Evolutionary conservation across 1,140 invertebrate genomes (phyloP).

Genomic region (Cotesia typhae): DNA sequence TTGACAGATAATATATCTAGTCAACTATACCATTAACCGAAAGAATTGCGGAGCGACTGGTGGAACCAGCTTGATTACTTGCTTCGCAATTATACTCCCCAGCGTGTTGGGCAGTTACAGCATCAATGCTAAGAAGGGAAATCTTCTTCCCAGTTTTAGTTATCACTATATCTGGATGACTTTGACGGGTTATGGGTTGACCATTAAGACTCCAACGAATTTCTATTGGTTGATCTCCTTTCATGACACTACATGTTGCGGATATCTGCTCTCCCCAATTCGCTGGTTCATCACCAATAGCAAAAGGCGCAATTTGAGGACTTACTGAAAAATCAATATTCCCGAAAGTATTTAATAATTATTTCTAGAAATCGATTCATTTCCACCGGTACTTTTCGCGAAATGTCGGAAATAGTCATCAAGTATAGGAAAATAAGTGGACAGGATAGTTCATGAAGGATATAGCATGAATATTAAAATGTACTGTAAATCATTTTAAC

Average conservation of each 20-base stretch:
- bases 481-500: not conserved
- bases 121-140: conserved; percentile 72
- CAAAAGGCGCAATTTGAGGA: conserved; percentile 71
- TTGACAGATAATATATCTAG: not conserved
- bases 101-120: conserved; percentile 66
- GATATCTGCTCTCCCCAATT: conserved; percentile 71
- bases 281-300: conserved; percentile 69
- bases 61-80: conserved; percentile 68
- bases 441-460: not conserved
- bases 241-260: conserved; percentile 69
- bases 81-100: conserved; percentile 72
- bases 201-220: conserved; percentile 73
- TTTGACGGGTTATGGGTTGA: conserved; percentile 65
- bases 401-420: not conserved
- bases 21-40: conserved; percentile 69
- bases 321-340: conserved; percentile 63
- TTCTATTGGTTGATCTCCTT: conserved; percentile 68
- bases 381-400: too few relatives aligned
- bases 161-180: conserved; percentile 74
- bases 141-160: conserved; percentile 76
- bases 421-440: not conserved
- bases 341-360: not conserved
- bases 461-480: not conserved
- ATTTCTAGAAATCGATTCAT: too few relatives aligned
- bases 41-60: conserved; percentile 67